These are phyloP conservation scores for Oeneis ivallda DNA, from an alignment of 2,888 invertebrate species.

Conservation along the genomic window DNA sequence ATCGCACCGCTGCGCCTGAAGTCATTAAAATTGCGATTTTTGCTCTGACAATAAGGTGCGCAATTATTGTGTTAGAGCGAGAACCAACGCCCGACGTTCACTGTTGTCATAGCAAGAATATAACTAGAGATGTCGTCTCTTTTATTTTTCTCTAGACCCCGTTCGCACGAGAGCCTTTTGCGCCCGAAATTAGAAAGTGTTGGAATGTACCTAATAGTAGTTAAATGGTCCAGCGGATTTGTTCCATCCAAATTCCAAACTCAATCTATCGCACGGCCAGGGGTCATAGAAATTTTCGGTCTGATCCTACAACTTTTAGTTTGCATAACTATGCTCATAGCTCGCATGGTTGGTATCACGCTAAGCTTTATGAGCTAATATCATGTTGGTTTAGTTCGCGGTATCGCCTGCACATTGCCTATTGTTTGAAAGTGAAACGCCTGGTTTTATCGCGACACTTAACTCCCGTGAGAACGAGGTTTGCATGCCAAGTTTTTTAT, in stretches of 20 bases:
- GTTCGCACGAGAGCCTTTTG: neutral
- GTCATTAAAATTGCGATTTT: conserved; percentile 9
- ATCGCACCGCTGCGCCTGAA: neutral
- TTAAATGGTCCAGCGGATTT: too few relatives aligned
- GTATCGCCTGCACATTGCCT: neutral
- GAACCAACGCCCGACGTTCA: conserved; percentile 32
- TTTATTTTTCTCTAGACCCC: conserved; percentile 24
- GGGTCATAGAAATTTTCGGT: too few relatives aligned
- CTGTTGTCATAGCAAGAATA: conserved; percentile 38
- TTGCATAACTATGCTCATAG: too few relatives aligned
- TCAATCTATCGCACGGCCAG: too few relatives aligned
- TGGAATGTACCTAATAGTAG: neutral
- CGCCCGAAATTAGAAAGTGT: neutral
- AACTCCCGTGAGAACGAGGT: neutral
- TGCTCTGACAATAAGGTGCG: conserved; percentile 26
- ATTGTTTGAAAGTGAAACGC: neutral
- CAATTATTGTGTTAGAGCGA: conserved; percentile 34
- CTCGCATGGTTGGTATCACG: too few relatives aligned
- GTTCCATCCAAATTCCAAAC: too few relatives aligned
- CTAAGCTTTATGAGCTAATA: too few relatives aligned
- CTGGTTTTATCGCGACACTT: neutral
- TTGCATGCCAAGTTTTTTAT: conserved; percentile 33
- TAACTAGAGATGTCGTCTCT: conserved; percentile 26
- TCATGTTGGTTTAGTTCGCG: too few relatives aligned
- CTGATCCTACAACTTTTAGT: too few relatives aligned